Conservation (phyloP, 2,113 vertebrate species). For the Rhinichthys klamathensis region DNA sequence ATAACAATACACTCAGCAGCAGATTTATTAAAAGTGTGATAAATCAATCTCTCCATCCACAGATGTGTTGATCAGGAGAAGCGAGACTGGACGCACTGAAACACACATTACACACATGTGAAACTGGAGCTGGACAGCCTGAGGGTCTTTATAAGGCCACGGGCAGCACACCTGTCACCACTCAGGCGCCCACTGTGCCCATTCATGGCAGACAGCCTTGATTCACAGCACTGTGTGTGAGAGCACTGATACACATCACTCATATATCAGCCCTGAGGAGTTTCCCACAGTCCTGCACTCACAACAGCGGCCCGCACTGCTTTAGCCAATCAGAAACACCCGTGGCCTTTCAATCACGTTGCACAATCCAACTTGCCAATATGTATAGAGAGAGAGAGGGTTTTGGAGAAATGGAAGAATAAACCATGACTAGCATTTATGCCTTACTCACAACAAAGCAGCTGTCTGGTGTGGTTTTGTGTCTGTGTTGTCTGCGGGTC, state of each 20-base stretch:
- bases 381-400: not conserved
- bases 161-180: not conserved
- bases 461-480: too few relatives aligned
- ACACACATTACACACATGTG: not conserved
- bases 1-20: not conserved
- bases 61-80: not conserved
- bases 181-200: not conserved
- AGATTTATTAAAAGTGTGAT: not conserved
- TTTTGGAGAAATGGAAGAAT: not conserved
- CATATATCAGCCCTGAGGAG: not conserved
- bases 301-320: not conserved
- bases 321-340: not conserved
- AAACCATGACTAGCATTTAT: not conserved
- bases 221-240: not conserved
- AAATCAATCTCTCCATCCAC: not conserved
- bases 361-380: not conserved
- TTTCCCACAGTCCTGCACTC: not conserved
- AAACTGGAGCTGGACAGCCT: not conserved
- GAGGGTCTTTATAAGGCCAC: not conserved
- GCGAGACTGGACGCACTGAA: not conserved
- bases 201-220: not conserved
- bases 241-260: not conserved
- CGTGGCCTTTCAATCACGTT: not conserved
- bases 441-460: not conserved
- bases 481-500: not conserved